Evolutionary conservation across 1,140 invertebrate species (phyloP).

Genomic region (Limonius californicus): DNA sequence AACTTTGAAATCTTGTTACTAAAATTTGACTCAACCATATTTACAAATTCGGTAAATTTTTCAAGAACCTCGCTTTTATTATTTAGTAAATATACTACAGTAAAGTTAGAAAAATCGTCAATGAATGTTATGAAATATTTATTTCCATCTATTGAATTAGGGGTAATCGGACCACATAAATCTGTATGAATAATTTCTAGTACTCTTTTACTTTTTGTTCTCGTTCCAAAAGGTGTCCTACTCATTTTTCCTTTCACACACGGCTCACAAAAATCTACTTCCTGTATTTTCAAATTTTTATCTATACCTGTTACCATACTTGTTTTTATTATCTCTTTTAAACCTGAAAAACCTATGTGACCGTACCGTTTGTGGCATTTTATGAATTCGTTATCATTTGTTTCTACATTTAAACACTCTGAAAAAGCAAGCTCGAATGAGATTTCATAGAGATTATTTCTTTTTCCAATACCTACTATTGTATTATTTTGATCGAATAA

Average conservation of each 20-base stretch:
- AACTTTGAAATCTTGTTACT: slow-evolving; percentile 25
- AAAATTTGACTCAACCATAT: background rate
- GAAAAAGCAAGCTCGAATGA: too few relatives aligned
- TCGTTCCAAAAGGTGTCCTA: background rate
- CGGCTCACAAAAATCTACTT: too few relatives aligned
- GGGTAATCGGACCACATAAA: slow-evolving; percentile 40
- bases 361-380: too few relatives aligned
- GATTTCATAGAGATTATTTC: too few relatives aligned
- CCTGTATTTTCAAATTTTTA: too few relatives aligned
- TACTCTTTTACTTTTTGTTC: slow-evolving; percentile 11
- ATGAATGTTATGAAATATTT: slow-evolving; percentile 43
- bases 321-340: too few relatives aligned
- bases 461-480: too few relatives aligned
- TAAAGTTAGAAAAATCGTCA: slow-evolving; percentile 42
- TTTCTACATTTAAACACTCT: too few relatives aligned
- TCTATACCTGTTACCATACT: too few relatives aligned
- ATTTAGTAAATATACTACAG: slow-evolving; percentile 38
- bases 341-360: too few relatives aligned
- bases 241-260: slow-evolving; percentile 17
- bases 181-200: slow-evolving; percentile 40
- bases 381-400: too few relatives aligned
- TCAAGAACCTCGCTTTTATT: slow-evolving; percentile 37
- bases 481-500: too few relatives aligned
- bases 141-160: slow-evolving; percentile 29
- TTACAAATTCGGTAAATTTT: slow-evolving; percentile 36